Evolutionary conservation across 1,140 invertebrate genomes (phyloP).

Genomic region (Zaprionus camerounensis): DNA sequence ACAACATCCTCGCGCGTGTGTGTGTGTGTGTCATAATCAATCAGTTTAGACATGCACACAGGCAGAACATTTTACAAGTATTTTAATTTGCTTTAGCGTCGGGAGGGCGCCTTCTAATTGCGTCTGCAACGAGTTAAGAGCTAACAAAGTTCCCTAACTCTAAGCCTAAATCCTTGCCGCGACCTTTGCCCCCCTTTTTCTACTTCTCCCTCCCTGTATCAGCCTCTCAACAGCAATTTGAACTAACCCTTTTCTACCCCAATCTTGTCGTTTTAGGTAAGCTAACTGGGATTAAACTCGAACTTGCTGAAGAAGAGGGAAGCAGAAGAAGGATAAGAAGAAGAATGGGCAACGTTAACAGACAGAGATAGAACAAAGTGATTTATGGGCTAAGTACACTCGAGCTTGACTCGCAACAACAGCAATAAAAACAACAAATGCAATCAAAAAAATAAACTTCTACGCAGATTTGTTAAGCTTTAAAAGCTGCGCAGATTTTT

Average conservation of each 20-base stretch:
- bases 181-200: conserved; percentile 15
- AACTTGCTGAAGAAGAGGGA: neutral
- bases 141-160: neutral
- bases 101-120: conserved; percentile 20
- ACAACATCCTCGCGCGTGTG: conserved; percentile 21
- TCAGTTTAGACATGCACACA: conserved; percentile 28
- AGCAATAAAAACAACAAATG: conserved; percentile 1
- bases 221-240: conserved; percentile 11
- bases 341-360: too few species aligned
- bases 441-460: conserved; percentile 21
- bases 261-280: conserved; percentile 37
- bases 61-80: conserved; percentile 15
- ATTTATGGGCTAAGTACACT: conserved; percentile 49
- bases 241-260: conserved; percentile 28
- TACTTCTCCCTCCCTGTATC: neutral
- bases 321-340: too few species aligned
- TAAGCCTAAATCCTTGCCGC: conserved; percentile 22
- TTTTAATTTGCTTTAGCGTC: conserved; percentile 27
- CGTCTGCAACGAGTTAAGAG: neutral
- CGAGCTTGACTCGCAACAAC: neutral
- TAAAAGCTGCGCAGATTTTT: neutral
- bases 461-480: conserved; percentile 13
- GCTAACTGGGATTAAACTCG: conserved; percentile 26
- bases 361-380: conserved; percentile 22
- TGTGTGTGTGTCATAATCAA: conserved; percentile 42